phyloP scores from a whole-genome alignment of 2,797 vertebrate genomes.

The Urocyon cinereoargenteus region DNA sequence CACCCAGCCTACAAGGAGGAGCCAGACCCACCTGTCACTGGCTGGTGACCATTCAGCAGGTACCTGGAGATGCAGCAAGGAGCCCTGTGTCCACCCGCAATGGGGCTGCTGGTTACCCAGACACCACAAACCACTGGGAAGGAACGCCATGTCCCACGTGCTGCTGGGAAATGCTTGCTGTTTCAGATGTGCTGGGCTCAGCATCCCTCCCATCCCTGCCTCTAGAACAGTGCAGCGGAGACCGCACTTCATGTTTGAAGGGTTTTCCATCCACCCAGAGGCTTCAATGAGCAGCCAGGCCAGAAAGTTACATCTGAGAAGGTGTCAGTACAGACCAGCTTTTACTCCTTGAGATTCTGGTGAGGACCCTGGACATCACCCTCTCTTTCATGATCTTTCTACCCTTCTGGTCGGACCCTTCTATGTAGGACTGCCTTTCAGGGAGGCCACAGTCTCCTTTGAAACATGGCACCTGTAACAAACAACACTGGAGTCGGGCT shows the following conservation, averaged over 20 bases:
- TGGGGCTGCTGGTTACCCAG: background rate
- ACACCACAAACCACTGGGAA: rapidly evolving
- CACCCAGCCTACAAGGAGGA: background rate
- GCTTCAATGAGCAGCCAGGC: background rate
- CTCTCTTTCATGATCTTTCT: rapidly evolving
- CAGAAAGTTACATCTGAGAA: background rate
- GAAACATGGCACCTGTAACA: background rate
- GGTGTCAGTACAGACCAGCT: background rate
- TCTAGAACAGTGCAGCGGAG: background rate
- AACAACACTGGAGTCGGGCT: background rate
- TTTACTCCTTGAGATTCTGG: background rate
- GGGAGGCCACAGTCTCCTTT: background rate
- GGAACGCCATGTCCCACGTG: rapidly evolving
- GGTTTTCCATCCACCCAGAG: rapidly evolving
- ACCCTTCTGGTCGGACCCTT: background rate
- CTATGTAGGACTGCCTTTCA: rapidly evolving
- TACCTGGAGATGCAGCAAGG: rapidly evolving
- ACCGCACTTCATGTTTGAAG: rapidly evolving
- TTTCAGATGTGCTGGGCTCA: background rate
- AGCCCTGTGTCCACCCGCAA: rapidly evolving
- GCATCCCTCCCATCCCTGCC: rapidly evolving
- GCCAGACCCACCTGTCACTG: background rate
- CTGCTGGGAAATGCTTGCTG: rapidly evolving
- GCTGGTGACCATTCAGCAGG: too few species aligned
- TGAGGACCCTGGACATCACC: rapidly evolving